These are phyloP conservation scores for Macquaria australasica DNA, from an alignment of 2,113 vertebrate species.

Conservation along the genomic window DNA sequence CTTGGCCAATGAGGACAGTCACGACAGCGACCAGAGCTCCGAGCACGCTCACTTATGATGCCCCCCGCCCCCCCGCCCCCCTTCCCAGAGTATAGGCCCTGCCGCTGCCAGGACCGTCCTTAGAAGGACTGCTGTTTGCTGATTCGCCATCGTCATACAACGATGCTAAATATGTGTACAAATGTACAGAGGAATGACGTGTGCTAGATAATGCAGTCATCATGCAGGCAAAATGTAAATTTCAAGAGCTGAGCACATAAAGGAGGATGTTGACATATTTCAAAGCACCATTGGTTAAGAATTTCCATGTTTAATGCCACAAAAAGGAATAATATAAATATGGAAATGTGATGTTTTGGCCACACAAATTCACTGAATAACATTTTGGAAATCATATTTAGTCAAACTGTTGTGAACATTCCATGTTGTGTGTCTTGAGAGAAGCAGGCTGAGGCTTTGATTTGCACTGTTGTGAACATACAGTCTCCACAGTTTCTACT, in stretches of 20 bases:
- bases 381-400: slow-evolving; percentile 75
- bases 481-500: slow-evolving; percentile 73
- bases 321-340: slow-evolving; percentile 11
- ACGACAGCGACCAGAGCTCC: slow-evolving; percentile 97
- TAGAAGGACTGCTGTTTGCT: slow-evolving; percentile 70
- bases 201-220: slow-evolving; percentile 43
- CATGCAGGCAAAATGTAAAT: slow-evolving; percentile 57
- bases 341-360: slow-evolving; percentile 49
- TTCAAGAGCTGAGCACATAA: slow-evolving; percentile 45
- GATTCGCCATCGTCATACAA: slow-evolving; percentile 71
- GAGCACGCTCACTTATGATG: slow-evolving; percentile 97
- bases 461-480: slow-evolving; percentile 89
- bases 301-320: slow-evolving; percentile 14
- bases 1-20: slow-evolving; percentile 95
- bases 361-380: slow-evolving; percentile 73
- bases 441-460: slow-evolving; percentile 86
- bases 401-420: slow-evolving; percentile 88
- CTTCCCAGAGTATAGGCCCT: slow-evolving; percentile 68
- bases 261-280: slow-evolving; percentile 32
- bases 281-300: slow-evolving; percentile 43
- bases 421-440: slow-evolving; percentile 81
- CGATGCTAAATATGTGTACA: slow-evolving; percentile 77
- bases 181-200: slow-evolving; percentile 65
- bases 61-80: slow-evolving; percentile 65
- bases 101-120: slow-evolving; percentile 87